Base-by-base conservation (phyloP, 2,113 vertebrate species). In the Pituophis catenifer region DNA sequence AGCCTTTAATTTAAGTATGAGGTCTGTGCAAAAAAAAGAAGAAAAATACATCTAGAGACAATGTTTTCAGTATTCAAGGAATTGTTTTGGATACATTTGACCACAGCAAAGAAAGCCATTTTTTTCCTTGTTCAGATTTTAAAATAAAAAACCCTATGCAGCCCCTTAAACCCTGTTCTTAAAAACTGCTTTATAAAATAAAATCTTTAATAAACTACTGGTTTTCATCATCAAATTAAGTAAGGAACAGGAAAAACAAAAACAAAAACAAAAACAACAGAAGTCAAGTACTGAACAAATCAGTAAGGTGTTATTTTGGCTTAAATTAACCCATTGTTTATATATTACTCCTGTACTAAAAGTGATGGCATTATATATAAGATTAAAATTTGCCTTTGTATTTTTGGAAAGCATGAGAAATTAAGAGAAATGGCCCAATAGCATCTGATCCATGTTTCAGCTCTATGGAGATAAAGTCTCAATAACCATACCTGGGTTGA, bases 341-440 rank as follows among this genome's bases (percentile, higher is more conserved):
- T 1, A n/a, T 33, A 55, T 5, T 19, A 26, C 88, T 92, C 93
- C 95, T 59, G 59, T 33, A 92, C 88, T 95, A 94, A 95, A 94
- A 85, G 95, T 95, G 90, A 65, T 21, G 48, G 21, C 50, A 93
- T 91, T 87, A 93, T 19, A 94, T 81, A 65, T 57, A 81, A 94
- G 91, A 94, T 88, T 92, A 95, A 90, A 52, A 92, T 48, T 95
- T 90, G 94, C 90, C 65, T 87, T 52, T 95, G 93, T 95, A 96
- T 96, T 97, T 97, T 59, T 92, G 93, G 92, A 90, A 94, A 96
- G 96, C 96, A 96, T 95, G 95, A 95, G 96, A 97, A 97, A 97
- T 5, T 89, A 90, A 0, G 17, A 59, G 88, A 94, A 96, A 95
- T 91, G 85, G 88, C 55, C 94, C 91, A 94, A 85, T 62, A 93